Evolutionary conservation across 1,140 invertebrate species (phyloP), one percentile per base, ranked within the genome.

Genomic region (Microplitis demolitor): DNA sequence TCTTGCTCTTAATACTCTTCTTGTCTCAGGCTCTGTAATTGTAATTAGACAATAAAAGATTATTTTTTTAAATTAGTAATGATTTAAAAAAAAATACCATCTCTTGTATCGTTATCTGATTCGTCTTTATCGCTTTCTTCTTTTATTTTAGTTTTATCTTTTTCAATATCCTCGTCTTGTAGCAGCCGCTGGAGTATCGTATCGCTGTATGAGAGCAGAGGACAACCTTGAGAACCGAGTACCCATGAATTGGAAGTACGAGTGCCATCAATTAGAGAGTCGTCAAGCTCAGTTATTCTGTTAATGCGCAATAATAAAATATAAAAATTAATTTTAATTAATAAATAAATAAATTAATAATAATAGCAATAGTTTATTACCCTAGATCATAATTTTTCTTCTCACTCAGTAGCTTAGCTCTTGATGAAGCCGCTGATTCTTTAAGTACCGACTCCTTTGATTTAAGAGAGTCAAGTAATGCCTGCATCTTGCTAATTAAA

Each of bases 221-320:
- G 74, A 75, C 62, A 81, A 74, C 74, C 82, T 82, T 87, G 84
- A 24, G 85, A 80, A 74, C 83, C 83, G 75, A 86, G 71, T 74
- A 85, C 70, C 84, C 85, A 87, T 78, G 82, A 80, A 77, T 84
- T 85, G 79, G 83, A 79, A 58, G 67, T 72, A 58, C 77, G 71
- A 72, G 77, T 78, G 72, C 78, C 77, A 71, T 85, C 82, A 74
- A 77, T 74, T 33, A 78, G 71, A 74, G 73, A 78, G 61, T 74
- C 82, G 60, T 81, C 77, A 79, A 82, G 79, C 78, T 85, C 83
- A 75, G 78, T 69, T 74, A 78, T 78, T 66, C 84, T 87, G 80
- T 45, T 11, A 0, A 8, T 11, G 11, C 4, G 11, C 3, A 45
- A 45, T 39, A 39, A 39, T 53, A 53, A 67, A 67, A 51, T 53